These are phyloP conservation scores for Xenopus borealis DNA, from an alignment of 2,113 vertebrate genomes.

Conservation along the genomic window DNA sequence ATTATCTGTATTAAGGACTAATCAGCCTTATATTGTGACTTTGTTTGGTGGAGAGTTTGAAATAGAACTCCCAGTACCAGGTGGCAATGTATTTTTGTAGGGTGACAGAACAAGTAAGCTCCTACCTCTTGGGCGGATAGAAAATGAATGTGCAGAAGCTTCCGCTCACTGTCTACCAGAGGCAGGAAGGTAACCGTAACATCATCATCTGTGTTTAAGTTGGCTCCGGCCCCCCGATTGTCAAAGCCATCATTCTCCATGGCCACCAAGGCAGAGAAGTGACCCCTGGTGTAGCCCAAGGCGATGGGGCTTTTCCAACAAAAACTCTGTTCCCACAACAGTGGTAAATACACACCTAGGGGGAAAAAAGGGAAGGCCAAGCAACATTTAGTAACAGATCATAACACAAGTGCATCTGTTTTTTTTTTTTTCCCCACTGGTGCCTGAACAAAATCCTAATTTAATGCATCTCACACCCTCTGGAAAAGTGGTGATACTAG, in stretches of 20 bases:
- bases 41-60: no score
- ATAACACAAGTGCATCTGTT: no score
- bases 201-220: conserved; percentile 94
- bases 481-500: no score
- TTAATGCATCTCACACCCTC: no score
- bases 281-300: conserved; percentile 95
- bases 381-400: no score
- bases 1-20: no score
- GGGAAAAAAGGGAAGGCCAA: not conserved
- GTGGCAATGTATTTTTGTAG: no score
- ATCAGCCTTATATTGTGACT: no score
- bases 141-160: conserved; percentile 94
- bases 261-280: conserved; percentile 97
- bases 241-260: conserved; percentile 98
- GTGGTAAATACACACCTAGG: conserved; percentile 90
- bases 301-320: conserved; percentile 99
- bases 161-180: conserved; percentile 95
- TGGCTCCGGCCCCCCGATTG: conserved; percentile 95
- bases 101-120: no score
- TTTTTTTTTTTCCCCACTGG: no score
- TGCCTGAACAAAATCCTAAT: no score
- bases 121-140: conserved; percentile 96
- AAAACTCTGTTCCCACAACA: conserved; percentile 98
- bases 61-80: no score
- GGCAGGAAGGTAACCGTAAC: conserved; percentile 94